phyloP scores from a whole-genome alignment of 2,113 vertebrate genomes.

The Pluvianellus socialis region DNA sequence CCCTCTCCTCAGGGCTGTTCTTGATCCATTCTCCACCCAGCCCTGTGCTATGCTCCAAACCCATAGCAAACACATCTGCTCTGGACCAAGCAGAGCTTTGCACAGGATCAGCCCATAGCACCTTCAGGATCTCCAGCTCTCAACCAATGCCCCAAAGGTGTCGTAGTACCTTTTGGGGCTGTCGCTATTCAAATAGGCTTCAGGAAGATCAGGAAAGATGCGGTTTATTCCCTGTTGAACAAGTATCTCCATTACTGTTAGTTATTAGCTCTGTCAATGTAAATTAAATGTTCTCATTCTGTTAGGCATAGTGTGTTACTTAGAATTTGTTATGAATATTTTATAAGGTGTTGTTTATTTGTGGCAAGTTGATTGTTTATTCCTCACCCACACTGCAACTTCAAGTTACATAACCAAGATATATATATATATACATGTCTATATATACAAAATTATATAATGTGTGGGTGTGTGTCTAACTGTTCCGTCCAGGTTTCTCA shows the following conservation, averaged over 20 bases:
- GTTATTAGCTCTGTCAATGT: neutral
- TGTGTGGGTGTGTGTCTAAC: too few species aligned
- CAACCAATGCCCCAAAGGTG: fast-evolving
- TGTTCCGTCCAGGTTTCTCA: neutral
- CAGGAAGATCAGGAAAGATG: neutral
- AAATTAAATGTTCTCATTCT: neutral
- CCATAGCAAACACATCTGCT: fast-evolving
- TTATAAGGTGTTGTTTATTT: neutral
- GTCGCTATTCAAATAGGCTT: neutral
- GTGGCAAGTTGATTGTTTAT: neutral
- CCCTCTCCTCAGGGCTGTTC: too few species aligned
- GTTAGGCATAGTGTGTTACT: neutral
- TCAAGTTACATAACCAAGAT: neutral
- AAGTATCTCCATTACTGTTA: neutral
- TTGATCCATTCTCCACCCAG: too few species aligned
- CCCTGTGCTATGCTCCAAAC: neutral
- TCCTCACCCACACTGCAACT: neutral
- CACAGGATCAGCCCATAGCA: neutral
- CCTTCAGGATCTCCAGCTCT: neutral
- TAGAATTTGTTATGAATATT: neutral
- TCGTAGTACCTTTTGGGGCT: neutral
- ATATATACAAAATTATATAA: neutral
- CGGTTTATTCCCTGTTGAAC: neutral
- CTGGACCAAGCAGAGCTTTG: neutral
- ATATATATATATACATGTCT: neutral